A percentile compares a stretch with the other conserved stretches of the same genome.
Evolutionary conservation across 2,797 vertebrate species (phyloP).

Genomic region (Semaprochilodus insignis): DNA sequence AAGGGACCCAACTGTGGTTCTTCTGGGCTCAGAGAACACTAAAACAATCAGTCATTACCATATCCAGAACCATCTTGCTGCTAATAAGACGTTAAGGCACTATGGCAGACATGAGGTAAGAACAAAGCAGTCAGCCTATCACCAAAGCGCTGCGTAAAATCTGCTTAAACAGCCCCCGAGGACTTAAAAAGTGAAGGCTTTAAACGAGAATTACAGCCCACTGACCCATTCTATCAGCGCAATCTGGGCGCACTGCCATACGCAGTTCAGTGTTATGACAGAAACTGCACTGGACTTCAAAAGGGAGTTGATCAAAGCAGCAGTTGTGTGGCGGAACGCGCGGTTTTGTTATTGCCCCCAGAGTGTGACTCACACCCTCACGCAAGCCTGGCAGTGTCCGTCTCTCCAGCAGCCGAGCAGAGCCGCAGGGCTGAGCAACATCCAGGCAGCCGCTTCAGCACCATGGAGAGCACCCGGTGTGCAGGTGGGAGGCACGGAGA

Average conservation of each 20-base stretch:
- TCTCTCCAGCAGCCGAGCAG: conserved; percentile 14
- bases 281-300: conserved; percentile 44
- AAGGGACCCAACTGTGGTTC: not conserved
- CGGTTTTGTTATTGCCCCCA: conserved; percentile 41
- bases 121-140: not conserved
- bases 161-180: not conserved
- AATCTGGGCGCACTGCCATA: conserved; percentile 30
- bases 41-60: not conserved
- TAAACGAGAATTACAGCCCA: conserved; percentile 38
- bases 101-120: not conserved
- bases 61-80: not conserved
- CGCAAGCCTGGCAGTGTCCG: not conserved
- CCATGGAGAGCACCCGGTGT: conserved; percentile 47
- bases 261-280: conserved; percentile 41
- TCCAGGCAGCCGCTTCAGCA: conserved; percentile 50
- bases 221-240: conserved; percentile 42
- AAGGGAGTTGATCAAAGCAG: conserved; percentile 44
- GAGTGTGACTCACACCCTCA: conserved; percentile 38
- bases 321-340: conserved; percentile 33
- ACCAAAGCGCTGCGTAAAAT: conserved; percentile 2
- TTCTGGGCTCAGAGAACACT: not conserved
- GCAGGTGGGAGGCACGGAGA: conserved; percentile 24
- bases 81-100: not conserved
- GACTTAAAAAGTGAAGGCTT: conserved; percentile 24
- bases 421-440: conserved; percentile 22